Percentiles rank a stretch among this genome's conserved stretches.
Evolutionary conservation across 2,888 invertebrate genomes (phyloP).

Genomic region (Fabriciana adippe): DNA sequence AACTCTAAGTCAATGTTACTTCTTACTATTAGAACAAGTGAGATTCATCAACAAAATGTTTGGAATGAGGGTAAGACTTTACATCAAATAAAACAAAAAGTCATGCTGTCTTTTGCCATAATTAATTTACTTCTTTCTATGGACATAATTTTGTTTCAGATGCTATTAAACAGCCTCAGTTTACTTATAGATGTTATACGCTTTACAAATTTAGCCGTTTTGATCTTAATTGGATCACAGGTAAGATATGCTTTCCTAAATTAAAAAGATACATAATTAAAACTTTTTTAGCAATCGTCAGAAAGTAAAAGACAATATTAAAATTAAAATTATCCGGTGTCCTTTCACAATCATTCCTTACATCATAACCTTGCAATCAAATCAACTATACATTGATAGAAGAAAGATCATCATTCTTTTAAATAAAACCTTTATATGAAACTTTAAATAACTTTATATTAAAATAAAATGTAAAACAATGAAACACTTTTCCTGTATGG

Average conservation of each 20-base stretch:
- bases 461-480: too few relatives aligned
- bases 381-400: too few relatives aligned
- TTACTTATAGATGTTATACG: constrained; percentile 65
- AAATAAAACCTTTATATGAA: too few relatives aligned
- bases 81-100: neutral
- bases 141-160: constrained; percentile 51
- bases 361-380: too few relatives aligned
- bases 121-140: neutral
- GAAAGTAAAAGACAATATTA: too few relatives aligned
- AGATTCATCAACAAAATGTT: constrained; percentile 63
- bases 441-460: too few relatives aligned
- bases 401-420: neutral
- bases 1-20: constrained; percentile 58
- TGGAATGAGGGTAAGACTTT: constrained; percentile 62
- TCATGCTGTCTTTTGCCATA: neutral
- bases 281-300: too few relatives aligned
- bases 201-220: constrained; percentile 58
- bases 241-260: constrained; percentile 43
- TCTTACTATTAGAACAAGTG: constrained; percentile 62
- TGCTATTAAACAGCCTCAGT: constrained; percentile 62
- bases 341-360: too few relatives aligned
- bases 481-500: too few relatives aligned
- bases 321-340: too few relatives aligned
- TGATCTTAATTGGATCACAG: constrained; percentile 56
- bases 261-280: neutral